Evolutionary conservation across 1,140 invertebrate species (phyloP).

Genomic region (Artemia franciscana): DNA sequence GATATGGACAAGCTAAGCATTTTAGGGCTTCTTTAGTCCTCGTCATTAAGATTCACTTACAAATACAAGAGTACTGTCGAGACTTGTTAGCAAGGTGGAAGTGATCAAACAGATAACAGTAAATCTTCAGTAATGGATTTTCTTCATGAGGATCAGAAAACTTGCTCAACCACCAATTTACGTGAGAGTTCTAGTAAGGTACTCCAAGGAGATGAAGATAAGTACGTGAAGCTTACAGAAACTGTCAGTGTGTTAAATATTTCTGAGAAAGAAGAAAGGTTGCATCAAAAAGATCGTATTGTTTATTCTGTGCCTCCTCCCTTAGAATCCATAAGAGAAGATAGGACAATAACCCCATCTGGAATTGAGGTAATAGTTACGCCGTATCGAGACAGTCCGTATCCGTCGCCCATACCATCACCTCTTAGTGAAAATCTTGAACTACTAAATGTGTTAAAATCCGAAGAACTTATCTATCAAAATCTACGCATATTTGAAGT

Average conservation of each 20-base stretch:
- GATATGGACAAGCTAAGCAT: background rate
- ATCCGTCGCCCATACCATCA: background rate
- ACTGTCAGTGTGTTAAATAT: background rate
- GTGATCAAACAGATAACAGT: background rate
- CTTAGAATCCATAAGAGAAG: background rate
- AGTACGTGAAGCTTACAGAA: background rate
- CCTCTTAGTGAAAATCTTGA: too few species aligned
- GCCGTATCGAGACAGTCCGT: background rate
- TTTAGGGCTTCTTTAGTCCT: background rate
- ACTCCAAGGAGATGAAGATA: background rate
- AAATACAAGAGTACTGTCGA: too few species aligned
- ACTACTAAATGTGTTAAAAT: too few species aligned
- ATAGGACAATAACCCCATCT: background rate
- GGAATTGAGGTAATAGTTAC: background rate
- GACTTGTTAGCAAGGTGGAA: too few species aligned
- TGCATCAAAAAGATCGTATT: too few species aligned
- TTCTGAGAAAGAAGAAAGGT: too few species aligned
- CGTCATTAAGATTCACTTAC: background rate
- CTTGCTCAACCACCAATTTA: background rate
- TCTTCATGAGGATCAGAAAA: background rate
- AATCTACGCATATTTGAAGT: too few species aligned
- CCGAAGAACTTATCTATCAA: too few species aligned
- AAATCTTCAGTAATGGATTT: background rate
- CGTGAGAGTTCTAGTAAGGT: background rate
- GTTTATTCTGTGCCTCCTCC: background rate